Percentiles rank a stretch among this genome's conserved stretches.
These are phyloP conservation scores for Atta texana DNA, from an alignment of 1,140 invertebrate genomes.

Conservation along the genomic window DNA sequence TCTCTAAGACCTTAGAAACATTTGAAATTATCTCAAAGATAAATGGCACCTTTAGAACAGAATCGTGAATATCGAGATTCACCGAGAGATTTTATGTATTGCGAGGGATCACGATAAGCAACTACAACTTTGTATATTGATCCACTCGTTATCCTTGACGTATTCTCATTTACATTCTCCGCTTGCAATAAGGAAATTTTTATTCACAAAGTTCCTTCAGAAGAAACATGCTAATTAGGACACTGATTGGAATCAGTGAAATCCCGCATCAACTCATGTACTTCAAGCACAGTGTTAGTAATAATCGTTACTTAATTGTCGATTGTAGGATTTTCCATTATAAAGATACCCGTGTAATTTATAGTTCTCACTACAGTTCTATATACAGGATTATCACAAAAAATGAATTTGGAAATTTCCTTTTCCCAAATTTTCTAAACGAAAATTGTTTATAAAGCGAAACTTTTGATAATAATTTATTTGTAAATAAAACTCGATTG, in stretches of 20 bases:
- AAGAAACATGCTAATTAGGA: slow-evolving; percentile 38
- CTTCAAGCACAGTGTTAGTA: neutral
- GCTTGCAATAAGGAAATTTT: slow-evolving; percentile 46
- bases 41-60: neutral
- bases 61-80: neutral
- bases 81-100: slow-evolving; percentile 21
- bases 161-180: slow-evolving; percentile 18
- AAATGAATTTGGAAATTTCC: too few species aligned
- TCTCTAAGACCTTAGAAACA: neutral
- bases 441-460: too few species aligned
- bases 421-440: too few species aligned
- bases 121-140: slow-evolving; percentile 33
- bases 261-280: neutral
- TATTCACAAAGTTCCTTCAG: slow-evolving; percentile 3
- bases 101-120: slow-evolving; percentile 27
- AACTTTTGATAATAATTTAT: too few species aligned
- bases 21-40: slow-evolving; percentile 9
- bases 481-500: too few species aligned
- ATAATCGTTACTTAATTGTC: slow-evolving; percentile 11
- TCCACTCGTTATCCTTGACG: slow-evolving; percentile 58
- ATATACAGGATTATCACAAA: too few species aligned
- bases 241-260: slow-evolving; percentile 20
- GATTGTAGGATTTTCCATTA: slow-evolving; percentile 19
- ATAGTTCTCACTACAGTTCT: neutral
- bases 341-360: neutral